Percentiles rank a stretch among this genome's conserved stretches.
phyloP scores from a whole-genome alignment of 2,797 vertebrate genomes.

The Macropodus opercularis region DNA sequence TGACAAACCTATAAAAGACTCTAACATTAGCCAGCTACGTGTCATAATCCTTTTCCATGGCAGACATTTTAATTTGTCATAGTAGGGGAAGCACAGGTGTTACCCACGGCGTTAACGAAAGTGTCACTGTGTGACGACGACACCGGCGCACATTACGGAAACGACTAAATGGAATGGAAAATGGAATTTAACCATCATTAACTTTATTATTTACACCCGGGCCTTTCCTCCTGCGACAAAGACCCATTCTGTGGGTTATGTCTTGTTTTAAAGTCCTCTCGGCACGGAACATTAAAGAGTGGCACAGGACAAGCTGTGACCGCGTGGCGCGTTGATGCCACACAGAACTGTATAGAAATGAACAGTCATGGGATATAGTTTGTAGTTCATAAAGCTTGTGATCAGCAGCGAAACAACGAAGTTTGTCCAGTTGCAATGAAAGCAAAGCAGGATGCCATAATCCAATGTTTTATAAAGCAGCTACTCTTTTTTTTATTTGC shows the following conservation, averaged over 20 bases:
- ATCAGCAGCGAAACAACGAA: too few relatives aligned
- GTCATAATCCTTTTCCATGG: background rate
- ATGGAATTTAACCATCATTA: background rate
- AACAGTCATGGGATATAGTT: too few relatives aligned
- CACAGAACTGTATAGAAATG: too few relatives aligned
- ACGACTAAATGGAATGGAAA: background rate
- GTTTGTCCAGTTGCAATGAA: too few relatives aligned
- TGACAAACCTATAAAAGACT: background rate
- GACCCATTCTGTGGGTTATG: background rate
- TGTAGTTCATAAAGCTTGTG: too few relatives aligned
- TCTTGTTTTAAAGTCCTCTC: background rate
- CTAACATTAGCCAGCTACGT: background rate
- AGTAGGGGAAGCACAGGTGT: background rate
- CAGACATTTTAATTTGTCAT: background rate
- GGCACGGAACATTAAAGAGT: too few relatives aligned
- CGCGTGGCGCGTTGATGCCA: too few relatives aligned
- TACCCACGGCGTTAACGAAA: background rate
- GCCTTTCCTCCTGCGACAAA: background rate
- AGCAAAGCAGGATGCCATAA: too few relatives aligned
- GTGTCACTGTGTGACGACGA: background rate
- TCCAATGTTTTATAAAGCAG: background rate
- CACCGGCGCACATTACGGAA: background rate
- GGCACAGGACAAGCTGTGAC: too few relatives aligned
- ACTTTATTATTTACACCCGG: slow-evolving; percentile 1
- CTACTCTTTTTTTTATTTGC: background rate